Conservation (phyloP, 2,888 invertebrate genomes). For the Neocrepidodera transversa region DNA sequence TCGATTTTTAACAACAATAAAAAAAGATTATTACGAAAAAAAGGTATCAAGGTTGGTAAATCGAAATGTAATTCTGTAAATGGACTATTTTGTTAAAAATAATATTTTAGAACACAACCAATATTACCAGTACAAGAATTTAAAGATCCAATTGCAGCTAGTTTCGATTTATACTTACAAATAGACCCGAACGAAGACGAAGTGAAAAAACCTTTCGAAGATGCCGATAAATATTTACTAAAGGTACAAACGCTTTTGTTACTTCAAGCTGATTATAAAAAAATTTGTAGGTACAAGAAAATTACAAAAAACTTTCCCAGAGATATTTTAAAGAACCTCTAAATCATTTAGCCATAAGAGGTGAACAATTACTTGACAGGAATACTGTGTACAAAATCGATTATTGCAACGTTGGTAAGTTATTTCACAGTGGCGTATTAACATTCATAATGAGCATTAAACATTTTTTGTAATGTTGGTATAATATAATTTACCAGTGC, state of each 20-base stretch:
- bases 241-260: constrained; percentile 29
- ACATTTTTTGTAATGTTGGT: no score
- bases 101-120: background rate
- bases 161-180: constrained; percentile 43
- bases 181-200: constrained; percentile 35
- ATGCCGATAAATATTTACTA: constrained; percentile 42
- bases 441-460: no score
- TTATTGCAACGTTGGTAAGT: constrained; percentile 47
- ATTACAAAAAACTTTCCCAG: constrained; percentile 37
- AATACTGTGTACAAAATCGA: constrained; percentile 46
- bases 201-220: constrained; percentile 36
- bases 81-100: no score
- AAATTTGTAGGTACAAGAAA: constrained; percentile 39
- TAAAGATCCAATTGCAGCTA: constrained; percentile 44
- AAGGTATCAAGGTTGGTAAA: background rate
- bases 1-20: background rate
- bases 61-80: no score
- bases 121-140: constrained; percentile 38
- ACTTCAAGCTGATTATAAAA: background rate
- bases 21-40: background rate
- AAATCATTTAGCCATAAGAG: constrained; percentile 38
- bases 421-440: no score
- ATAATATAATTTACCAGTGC: no score
- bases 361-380: constrained; percentile 37
- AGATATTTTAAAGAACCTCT: constrained; percentile 43